Conservation (phyloP, 2,888 invertebrate genomes). For the Pheosia gnoma region DNA sequence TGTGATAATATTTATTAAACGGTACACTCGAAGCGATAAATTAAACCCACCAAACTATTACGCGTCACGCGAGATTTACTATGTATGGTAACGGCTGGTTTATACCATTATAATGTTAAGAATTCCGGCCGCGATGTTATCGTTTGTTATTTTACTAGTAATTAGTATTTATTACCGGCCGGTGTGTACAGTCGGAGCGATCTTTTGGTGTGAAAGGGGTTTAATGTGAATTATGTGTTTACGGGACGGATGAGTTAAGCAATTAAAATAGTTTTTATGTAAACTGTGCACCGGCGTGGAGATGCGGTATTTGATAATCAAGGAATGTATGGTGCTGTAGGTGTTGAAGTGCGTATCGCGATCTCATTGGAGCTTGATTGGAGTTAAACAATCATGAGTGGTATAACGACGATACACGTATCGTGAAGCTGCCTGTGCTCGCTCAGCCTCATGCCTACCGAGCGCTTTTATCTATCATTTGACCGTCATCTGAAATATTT, state of each 20-base stretch:
- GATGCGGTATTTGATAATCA: slow-evolving; percentile 71
- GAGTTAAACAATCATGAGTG: too few relatives aligned
- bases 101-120: slow-evolving; percentile 62
- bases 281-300: slow-evolving; percentile 57
- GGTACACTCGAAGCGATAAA: slow-evolving; percentile 80
- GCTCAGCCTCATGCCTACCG: too few relatives aligned
- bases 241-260: slow-evolving; percentile 71
- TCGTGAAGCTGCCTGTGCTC: too few relatives aligned
- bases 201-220: slow-evolving; percentile 70
- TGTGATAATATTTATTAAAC: slow-evolving; percentile 84
- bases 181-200: slow-evolving; percentile 55
- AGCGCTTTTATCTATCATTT: too few relatives aligned
- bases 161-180: slow-evolving; percentile 81
- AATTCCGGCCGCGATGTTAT: slow-evolving; percentile 76
- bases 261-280: slow-evolving; percentile 76
- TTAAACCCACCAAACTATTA: slow-evolving; percentile 76
- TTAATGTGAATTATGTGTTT: slow-evolving; percentile 72
- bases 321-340: slow-evolving; percentile 66
- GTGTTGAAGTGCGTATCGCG: slow-evolving; percentile 48
- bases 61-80: slow-evolving; percentile 80
- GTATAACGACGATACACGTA: too few relatives aligned
- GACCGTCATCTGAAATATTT: too few relatives aligned
- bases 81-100: slow-evolving; percentile 68
- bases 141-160: slow-evolving; percentile 78
- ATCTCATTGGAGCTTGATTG: not conserved